Evolutionary conservation across 1,140 invertebrate genomes (phyloP), one percentile per base, ranked within the genome.

Genomic region (Sipha flava): DNA sequence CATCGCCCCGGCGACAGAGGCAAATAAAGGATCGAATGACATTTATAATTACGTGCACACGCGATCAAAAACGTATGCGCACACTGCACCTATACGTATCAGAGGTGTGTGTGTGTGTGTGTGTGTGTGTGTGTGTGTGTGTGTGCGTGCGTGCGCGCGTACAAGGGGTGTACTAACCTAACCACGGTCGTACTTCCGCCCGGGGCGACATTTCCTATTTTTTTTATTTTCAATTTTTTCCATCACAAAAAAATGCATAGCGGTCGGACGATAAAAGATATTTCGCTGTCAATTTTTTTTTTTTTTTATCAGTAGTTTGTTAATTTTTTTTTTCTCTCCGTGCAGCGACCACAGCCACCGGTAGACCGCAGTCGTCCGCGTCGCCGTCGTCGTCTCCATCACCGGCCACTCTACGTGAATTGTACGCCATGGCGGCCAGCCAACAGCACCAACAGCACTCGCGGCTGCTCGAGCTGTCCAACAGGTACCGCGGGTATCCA

Each of bases 381-480:
- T 77, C 73, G 52, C 34, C 73, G 73, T n/a, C 73, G 64, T 81
- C 59, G 86, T 54, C 73, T 0, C 73, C 86, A 54, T 86, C 85
- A 1, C 85, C 83, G 26, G 82, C 86, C 3, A 87, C 84, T 37
- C 85, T 88, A 40, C 85, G 87, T 37, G 87, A 87, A 2, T 83
- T 86, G 29, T 86, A 86, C 81, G 86, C 87, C 23, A 84, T 87
- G 49, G 86, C 87, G 73, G 85, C 87, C 81, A 83, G 86, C 81
- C 86, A 88, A 40, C 88, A 91, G 83, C 90, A 92, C 83, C 91
- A 92, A 84, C 84, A 84, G 79, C 73, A 77, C n/a, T 77, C 73
- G 1, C 87, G 93, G 70, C 89, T 95, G 9, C 86, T 95, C 79
- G 93, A 95, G 84, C 86, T 96, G 34, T 94, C 93, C 47, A 89